Conservation (phyloP, 35 echinoderm and acorn worm genomes). For the Apostichopus japonicus region DNA sequence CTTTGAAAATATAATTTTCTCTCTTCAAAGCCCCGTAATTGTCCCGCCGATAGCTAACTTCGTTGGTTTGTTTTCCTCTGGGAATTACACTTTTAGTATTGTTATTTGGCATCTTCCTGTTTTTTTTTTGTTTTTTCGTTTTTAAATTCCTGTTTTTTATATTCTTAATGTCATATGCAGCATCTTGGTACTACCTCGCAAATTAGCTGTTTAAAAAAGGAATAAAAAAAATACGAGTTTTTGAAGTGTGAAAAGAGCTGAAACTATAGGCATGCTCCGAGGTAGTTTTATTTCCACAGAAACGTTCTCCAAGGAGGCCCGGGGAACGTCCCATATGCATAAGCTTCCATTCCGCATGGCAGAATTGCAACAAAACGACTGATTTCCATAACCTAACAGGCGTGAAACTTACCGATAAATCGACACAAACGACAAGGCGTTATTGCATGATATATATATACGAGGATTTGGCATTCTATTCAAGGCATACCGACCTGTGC, state of each 20-base stretch:
- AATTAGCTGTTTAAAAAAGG: conserved; percentile 16
- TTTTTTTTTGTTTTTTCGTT: too few relatives aligned
- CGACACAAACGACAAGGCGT: background rate
- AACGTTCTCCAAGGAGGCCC: background rate
- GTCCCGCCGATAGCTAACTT: conserved; percentile 22
- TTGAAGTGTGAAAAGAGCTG: background rate
- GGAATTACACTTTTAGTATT: background rate
- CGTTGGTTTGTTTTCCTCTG: conserved; percentile 4
- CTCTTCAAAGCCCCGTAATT: conserved; percentile 38
- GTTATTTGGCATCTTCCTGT: background rate
- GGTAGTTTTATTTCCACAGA: background rate
- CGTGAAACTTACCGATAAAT: conserved; percentile 36
- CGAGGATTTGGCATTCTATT: background rate
- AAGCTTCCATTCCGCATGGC: conserved; percentile 37
- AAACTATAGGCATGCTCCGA: background rate
- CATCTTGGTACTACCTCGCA: background rate
- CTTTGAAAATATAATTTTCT: conserved; percentile 39
- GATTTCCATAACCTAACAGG: conserved; percentile 41
- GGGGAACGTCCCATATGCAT: conserved; percentile 15
- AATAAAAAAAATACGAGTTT: background rate
- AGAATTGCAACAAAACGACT: conserved; percentile 38
- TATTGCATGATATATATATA: background rate
- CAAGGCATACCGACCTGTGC: background rate
- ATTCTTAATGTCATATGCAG: background rate
- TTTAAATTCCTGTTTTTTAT: background rate